Evolutionary conservation across 2,113 vertebrate species (phyloP), one percentile per base, ranked within the genome.

Genomic region (Nothobranchius furzeri): DNA sequence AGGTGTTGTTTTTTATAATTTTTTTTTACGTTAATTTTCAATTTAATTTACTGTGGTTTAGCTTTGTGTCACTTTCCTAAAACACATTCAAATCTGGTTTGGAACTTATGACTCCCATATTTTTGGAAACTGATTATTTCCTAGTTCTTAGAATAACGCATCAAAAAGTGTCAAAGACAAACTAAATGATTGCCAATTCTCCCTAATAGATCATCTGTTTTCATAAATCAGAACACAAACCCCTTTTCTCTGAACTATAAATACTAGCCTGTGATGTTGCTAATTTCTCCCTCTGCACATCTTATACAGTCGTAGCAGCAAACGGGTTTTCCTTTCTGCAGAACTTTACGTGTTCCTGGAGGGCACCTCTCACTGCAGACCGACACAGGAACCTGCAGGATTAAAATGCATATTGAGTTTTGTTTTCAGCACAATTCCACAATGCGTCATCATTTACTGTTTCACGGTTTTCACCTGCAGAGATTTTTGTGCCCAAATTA

Each of bases 271-370:
- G 91, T 82, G 0, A 0, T 72, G 68, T 91, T 90, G 68, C 89
- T 92, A 12, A 89, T 87, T 54, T 92, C 86, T 62, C 91, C 91
- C 24, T 89, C 89, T 61, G 88, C 85, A 80, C 91, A 92, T 42
- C 63, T 75, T 48, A 89, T 62, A 63, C 91, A 92, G 82, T 92
- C 90, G 69, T 90, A 91, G 76, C 90, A 92, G 82, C 91, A 92
- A 46, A 90, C 49, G 35, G 89, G 89, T 42, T 74, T 92, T 78
- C 90, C 91, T 84, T 91, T 92, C 78, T 89, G 88, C 1, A 88
- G 86, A 57, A 89, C 89, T 36, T 91, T 91, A 4, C 82, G 88
- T 24, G 85, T 90, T 43, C 91, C 91, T 65, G 81, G 73, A 30
- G 43, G 70, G 70, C 91, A 92, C 24, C 79, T 83, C 54, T 86